Evolutionary conservation across 2,797 vertebrate species (phyloP), one percentile per base, ranked within the genome.

Genomic region (Kryptopterus vitreolus): DNA sequence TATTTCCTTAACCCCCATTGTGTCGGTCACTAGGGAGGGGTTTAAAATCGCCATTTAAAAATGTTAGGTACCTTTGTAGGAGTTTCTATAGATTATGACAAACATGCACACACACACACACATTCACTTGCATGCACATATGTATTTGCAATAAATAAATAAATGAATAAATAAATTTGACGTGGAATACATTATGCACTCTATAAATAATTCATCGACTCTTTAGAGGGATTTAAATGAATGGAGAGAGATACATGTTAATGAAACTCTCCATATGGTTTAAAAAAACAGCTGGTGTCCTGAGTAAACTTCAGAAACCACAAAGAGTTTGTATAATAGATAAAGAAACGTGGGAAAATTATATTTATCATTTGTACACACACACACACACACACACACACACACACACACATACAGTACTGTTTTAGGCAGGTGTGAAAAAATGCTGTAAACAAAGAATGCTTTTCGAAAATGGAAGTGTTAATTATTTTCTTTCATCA

Each of bases 151-250:
- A 2, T 2, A 75, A 62, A 62, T 50, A 62, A 46, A 76, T 61
- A 61, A 62, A 62, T 50, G 50, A 46, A 76, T 61, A 61, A 76
- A 63, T 63, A 76, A 62, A 62, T 48, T 22, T 48, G 74, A 62
- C 31, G 26, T 50, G 1, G 74, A 76, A 76, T 76, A 76, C 62
- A 63, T 76, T 76, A 76, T 31, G 26, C 58, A 59, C 58, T 33
- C 57, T 76, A 76, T 76, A 76, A 76, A 76, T 76, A 76, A 76
- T 76, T 76, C 74, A 63, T 16, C 74, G 33, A 62, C 57, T 76
- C 74, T 76, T 76, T 76, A 76, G 46, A 76, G 74, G 58, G 74
- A 76, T 76, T 76, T 76, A 76, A 76, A 76, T 76, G 62, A 76
- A 76, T 76, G 12, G 62, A 22, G 74, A 62, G 58, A 76, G 74